phyloP scores from a whole-genome alignment of 2,113 vertebrate species.

The Ovis canadensis region DNA sequence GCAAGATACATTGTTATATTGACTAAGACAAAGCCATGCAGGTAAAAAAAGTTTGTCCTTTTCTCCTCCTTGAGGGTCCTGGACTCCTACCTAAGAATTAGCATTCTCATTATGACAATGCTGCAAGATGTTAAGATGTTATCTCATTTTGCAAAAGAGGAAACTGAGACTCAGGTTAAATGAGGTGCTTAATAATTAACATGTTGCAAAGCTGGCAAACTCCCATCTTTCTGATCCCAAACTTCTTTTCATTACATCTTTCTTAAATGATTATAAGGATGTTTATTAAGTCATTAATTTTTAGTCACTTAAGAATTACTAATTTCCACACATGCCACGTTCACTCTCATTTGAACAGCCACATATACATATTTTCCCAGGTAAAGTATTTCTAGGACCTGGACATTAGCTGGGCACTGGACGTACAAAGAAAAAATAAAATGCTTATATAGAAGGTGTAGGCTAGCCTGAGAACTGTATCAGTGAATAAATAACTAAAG shows the following conservation, averaged over 20 bases:
- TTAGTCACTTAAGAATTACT: neutral
- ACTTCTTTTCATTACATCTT: neutral
- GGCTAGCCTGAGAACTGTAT: neutral
- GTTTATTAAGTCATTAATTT: neutral
- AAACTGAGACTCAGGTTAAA: neutral
- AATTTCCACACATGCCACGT: neutral
- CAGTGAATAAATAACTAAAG: neutral
- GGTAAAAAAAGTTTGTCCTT: neutral
- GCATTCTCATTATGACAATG: neutral
- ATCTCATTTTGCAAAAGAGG: neutral
- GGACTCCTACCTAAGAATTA: neutral
- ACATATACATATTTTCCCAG: neutral
- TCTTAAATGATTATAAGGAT: neutral
- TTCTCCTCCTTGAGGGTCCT: neutral
- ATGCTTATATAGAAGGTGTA: neutral
- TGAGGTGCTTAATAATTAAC: neutral
- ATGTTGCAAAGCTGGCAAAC: neutral
- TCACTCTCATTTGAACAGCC: neutral
- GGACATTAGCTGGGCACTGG: neutral
- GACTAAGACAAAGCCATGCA: neutral
- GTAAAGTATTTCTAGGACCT: neutral
- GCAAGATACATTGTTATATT: neutral
- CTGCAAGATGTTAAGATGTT: neutral
- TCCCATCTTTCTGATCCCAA: neutral
- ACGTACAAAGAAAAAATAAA: neutral